Evolutionary conservation across 2,888 invertebrate genomes (phyloP).

Genomic region (Didymodactylos carnosus): DNA sequence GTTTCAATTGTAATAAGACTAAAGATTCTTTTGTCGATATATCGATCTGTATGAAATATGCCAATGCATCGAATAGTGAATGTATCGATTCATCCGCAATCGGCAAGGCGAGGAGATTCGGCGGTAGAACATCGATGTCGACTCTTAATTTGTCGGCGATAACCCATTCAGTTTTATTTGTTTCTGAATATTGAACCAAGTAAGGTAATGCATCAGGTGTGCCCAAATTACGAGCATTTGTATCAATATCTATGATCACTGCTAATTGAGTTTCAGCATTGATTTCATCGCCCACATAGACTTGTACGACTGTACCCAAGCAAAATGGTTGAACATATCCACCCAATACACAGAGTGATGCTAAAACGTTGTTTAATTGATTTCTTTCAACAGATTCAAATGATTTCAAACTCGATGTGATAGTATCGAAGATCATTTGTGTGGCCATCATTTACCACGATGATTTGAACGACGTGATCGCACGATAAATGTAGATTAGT

Average conservation of each 20-base stretch:
- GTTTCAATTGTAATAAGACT: neutral
- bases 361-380: neutral
- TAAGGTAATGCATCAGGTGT: neutral
- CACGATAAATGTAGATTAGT: neutral
- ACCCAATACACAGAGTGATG: neutral
- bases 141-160: neutral
- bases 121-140: neutral
- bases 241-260: neutral
- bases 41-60: neutral
- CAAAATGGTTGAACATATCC: neutral
- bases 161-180: neutral
- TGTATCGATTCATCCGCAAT: neutral
- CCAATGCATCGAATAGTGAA: neutral
- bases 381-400: neutral
- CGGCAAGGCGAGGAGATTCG: neutral
- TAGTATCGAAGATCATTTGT: neutral
- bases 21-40: neutral
- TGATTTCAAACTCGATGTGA: neutral
- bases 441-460: neutral
- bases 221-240: neutral
- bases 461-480: neutral
- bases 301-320: neutral
- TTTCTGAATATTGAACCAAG: neutral
- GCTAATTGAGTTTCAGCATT: neutral
- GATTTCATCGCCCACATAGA: neutral